phyloP scores from a whole-genome alignment of 2,797 vertebrate genomes.

The Dryobates pubescens region DNA sequence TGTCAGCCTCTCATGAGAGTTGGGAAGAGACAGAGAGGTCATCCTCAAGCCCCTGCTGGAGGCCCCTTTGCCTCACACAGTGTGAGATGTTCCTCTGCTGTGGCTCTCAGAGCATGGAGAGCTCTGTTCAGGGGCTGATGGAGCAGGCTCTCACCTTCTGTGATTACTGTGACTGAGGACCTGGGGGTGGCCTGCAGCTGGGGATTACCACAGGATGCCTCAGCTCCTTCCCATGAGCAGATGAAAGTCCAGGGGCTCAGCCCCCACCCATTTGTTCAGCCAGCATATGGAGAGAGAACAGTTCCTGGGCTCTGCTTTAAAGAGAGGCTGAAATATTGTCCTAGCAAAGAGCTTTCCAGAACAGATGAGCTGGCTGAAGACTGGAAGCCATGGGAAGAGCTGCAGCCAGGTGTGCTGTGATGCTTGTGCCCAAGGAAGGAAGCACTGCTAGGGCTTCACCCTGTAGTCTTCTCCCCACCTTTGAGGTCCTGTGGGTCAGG shows the following conservation, averaged over 20 bases:
- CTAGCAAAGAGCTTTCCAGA: neutral
- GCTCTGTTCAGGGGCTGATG: neutral
- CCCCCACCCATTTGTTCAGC: neutral
- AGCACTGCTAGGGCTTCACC: neutral
- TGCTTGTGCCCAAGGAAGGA: neutral
- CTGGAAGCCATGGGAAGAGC: neutral
- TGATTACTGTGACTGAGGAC: neutral
- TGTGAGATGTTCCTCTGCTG: neutral
- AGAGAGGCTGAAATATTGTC: conserved; percentile 3
- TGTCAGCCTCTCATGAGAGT: too few species aligned
- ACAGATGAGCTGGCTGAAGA: neutral
- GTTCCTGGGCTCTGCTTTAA: neutral
- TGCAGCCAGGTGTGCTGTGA: neutral
- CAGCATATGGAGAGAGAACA: neutral
- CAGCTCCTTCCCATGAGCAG: neutral
- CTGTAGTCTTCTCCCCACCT: neutral
- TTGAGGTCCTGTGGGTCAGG: neutral
- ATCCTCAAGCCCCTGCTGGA: neutral
- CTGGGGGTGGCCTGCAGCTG: neutral
- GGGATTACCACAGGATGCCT: neutral
- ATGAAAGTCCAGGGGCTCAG: neutral
- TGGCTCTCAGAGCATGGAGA: neutral
- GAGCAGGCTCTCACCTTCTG: neutral
- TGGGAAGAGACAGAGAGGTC: too few species aligned
- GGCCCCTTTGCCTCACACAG: accelerated